Conservation (phyloP, 2,888 invertebrate species). For the Meteorus colon region DNA sequence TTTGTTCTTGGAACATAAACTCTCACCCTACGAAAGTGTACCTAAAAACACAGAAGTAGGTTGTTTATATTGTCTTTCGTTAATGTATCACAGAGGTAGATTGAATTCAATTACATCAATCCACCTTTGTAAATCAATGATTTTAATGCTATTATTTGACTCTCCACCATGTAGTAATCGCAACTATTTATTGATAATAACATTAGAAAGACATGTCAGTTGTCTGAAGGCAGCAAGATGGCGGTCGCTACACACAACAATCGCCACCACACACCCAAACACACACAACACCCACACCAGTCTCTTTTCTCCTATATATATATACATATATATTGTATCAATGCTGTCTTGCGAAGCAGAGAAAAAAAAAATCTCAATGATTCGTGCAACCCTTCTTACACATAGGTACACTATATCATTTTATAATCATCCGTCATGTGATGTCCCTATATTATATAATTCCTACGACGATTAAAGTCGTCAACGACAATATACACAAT, state of each 20-base stretch:
- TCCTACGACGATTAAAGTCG: slow-evolving; percentile 15
- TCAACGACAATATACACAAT: not conserved
- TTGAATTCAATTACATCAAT: slow-evolving; percentile 24
- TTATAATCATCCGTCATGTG: not conserved
- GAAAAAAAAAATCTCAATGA: slow-evolving; percentile 3
- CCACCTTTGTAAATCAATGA: slow-evolving; percentile 29
- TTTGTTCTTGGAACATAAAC: not conserved
- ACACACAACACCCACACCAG: no score
- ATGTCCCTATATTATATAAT: slow-evolving; percentile 6
- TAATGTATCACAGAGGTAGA: not conserved
- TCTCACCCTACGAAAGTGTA: slow-evolving; percentile 17
- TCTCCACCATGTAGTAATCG: slow-evolving; percentile 41
- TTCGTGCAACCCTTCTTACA: slow-evolving; percentile 14
- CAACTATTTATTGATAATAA: slow-evolving; percentile 66
- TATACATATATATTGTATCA: slow-evolving; percentile 49
- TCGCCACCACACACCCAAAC: slow-evolving; percentile 47
- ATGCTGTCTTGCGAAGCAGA: slow-evolving; percentile 6
- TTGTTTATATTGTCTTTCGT: slow-evolving; percentile 34
- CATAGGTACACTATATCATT: not conserved
- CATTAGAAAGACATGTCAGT: slow-evolving; percentile 70
- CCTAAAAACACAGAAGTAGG: slow-evolving; percentile 40
- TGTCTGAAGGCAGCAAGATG: slow-evolving; percentile 66
- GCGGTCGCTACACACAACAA: slow-evolving; percentile 58
- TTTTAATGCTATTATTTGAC: slow-evolving; percentile 46
- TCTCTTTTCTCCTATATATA: slow-evolving; percentile 11